phyloP scores from a whole-genome alignment of 2,797 vertebrate species.

The Crocidura indochinensis region DNA sequence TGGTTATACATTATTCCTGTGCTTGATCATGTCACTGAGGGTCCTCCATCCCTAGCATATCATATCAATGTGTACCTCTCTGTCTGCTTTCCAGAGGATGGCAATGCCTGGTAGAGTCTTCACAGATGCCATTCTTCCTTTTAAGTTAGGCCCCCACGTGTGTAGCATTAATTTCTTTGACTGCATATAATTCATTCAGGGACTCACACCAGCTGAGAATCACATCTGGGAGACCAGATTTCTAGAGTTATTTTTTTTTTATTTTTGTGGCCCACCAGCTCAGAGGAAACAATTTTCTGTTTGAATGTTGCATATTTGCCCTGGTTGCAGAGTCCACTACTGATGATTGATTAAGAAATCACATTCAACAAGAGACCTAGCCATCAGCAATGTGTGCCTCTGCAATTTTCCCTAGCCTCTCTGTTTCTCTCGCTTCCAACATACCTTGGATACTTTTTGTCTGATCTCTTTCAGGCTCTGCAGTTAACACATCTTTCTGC shows the following conservation, averaged over 20 bases:
- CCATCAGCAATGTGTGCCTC: not conserved
- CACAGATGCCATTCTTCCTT: constrained; percentile 88
- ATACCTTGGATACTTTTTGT: not conserved
- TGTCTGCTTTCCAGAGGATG: constrained; percentile 88
- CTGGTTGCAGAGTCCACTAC: constrained; percentile 86
- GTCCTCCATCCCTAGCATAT: constrained; percentile 23
- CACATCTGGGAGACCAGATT: constrained; percentile 91
- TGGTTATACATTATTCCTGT: constrained; percentile 76
- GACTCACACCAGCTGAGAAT: constrained; percentile 91
- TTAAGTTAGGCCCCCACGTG: constrained; percentile 91
- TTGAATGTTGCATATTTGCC: constrained; percentile 90
- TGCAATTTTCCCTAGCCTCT: not conserved
- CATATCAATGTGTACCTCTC: constrained; percentile 58
- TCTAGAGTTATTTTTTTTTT: constrained; percentile 88
- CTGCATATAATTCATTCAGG: constrained; percentile 90
- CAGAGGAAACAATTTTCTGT: constrained; percentile 89
- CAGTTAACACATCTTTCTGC: not conserved
- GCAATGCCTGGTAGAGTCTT: constrained; percentile 85
- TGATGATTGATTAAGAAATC: constrained; percentile 89
- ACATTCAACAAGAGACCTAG: constrained; percentile 73
- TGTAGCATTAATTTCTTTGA: constrained; percentile 89
- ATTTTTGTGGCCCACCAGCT: constrained; percentile 90
- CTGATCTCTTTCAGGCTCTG: not conserved
- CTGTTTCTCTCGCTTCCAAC: not conserved
- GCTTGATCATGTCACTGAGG: constrained; percentile 72